phyloP scores from a whole-genome alignment of 2,113 vertebrate genomes.

The Trachemys scripta region DNA sequence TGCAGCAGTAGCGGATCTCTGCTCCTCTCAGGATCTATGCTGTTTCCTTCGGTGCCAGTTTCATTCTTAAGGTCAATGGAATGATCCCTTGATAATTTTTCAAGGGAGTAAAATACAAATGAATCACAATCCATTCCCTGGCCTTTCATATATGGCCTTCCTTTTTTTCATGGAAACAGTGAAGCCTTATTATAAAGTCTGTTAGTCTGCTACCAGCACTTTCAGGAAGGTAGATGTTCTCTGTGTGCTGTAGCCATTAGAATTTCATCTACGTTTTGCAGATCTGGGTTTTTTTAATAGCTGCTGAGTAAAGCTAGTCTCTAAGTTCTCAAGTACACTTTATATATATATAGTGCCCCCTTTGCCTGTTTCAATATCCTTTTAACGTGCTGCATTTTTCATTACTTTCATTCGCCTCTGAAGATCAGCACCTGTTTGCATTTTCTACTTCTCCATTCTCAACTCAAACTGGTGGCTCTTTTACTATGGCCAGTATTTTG shows the following conservation, averaged over 20 bases:
- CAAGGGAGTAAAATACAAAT: constrained; percentile 26
- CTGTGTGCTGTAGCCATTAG: not conserved
- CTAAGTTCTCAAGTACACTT: not conserved
- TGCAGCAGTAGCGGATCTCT: not conserved
- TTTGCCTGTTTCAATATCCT: not conserved
- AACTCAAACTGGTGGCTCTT: not conserved
- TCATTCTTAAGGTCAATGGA: not conserved
- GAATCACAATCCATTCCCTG: not conserved
- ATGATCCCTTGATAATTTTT: not conserved
- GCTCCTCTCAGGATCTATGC: not conserved
- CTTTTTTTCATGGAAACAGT: constrained; percentile 10
- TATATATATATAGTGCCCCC: not conserved
- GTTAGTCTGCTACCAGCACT: not conserved
- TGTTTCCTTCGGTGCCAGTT: not conserved
- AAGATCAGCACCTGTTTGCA: not conserved
- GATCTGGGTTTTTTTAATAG: not conserved
- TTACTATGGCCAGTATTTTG: not conserved
- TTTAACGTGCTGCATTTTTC: not conserved
- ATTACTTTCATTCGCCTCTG: not conserved
- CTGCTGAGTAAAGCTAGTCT: not conserved
- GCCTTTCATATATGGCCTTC: not conserved
- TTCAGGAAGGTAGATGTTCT: not conserved
- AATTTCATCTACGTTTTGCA: not conserved
- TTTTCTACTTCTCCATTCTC: too few species aligned
- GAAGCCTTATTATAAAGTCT: not conserved